phyloP scores from a whole-genome alignment of 1,140 invertebrate genomes.

The Venturia canescens region DNA sequence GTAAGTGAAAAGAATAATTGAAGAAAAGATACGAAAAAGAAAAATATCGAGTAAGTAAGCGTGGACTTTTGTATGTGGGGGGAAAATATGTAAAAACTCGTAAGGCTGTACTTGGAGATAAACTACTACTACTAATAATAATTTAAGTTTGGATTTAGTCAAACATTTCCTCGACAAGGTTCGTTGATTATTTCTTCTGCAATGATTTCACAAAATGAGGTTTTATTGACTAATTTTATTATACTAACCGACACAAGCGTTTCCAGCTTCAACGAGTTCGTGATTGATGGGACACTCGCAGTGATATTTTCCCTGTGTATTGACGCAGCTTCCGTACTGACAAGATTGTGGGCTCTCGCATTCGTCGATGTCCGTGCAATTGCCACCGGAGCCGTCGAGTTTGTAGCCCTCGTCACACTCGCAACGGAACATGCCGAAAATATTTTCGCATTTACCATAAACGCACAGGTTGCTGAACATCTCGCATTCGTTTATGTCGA shows the following conservation, averaged over 20 bases:
- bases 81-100: too few relatives aligned
- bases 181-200: too few relatives aligned
- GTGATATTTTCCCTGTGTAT: slow-evolving; percentile 88
- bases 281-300: slow-evolving; percentile 87
- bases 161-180: too few relatives aligned
- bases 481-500: slow-evolving; percentile 94
- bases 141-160: too few relatives aligned
- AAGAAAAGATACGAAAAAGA: too few relatives aligned
- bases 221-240: too few relatives aligned
- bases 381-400: slow-evolving; percentile 84
- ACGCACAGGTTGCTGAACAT: slow-evolving; percentile 92
- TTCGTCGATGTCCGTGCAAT: slow-evolving; percentile 91
- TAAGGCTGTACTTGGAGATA: too few relatives aligned
- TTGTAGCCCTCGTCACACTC: slow-evolving; percentile 91
- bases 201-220: too few relatives aligned
- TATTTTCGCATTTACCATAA: slow-evolving; percentile 91
- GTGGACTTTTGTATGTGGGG: too few relatives aligned
- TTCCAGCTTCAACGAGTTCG: slow-evolving; percentile 81
- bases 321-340: slow-evolving; percentile 88
- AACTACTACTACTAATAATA: too few relatives aligned
- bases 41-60: too few relatives aligned
- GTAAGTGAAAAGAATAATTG: too few relatives aligned
- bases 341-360: slow-evolving; percentile 86
- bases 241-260: slow-evolving; percentile 83
- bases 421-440: slow-evolving; percentile 92